Evolutionary conservation across 2,888 invertebrate species (phyloP), one percentile per base, ranked within the genome.

Genomic region (Hydroisotoma schaefferi): DNA sequence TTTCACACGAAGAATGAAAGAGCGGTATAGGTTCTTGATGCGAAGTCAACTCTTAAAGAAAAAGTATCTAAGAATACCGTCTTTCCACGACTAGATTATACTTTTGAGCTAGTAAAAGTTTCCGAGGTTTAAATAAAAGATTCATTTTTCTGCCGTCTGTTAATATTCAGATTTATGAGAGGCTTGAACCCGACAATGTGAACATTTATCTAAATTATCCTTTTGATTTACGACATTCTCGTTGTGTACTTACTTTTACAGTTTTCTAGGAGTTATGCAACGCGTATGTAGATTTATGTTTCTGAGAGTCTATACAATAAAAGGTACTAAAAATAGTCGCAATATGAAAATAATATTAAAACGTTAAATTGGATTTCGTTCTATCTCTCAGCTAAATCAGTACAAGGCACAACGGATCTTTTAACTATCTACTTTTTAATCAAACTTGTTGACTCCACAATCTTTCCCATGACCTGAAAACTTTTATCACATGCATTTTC

Each of bases 131-230:
- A n/a, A n/a, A n/a, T n/a, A n/a, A n/a, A n/a, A n/a, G n/a, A n/a
- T n/a, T n/a, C 40, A 15, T 15, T 40, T 20, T 15, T 8, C 40
- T 33, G 20, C 8, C 40, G 40, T 5, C 55, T 58, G 59, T 59
- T 63, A 54, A 57, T 60, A 63, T 64, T 64, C 57, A 60, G 60
- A 60, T 58, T 60, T 64, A 60, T 46, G 59, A 59, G 44, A 49
- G 47, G 37, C 29, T 54, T 63, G 52, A 63, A 59, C 55, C 59
- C 38, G 38, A 56, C 46, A 48, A 54, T 52, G 52, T 26, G 55
- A 56, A 44, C 59, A 63, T 63, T 63, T 57, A 59, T 63, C 63
- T 54, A 63, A 62, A 63, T 59, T 63, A 63, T 28, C 29, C 56
- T 49, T 55, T 53, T 53, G 59, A 63, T 63, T 63, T 63, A 62